Conservation (phyloP, 2,888 invertebrate species). For the Cerastis rubricosa region DNA sequence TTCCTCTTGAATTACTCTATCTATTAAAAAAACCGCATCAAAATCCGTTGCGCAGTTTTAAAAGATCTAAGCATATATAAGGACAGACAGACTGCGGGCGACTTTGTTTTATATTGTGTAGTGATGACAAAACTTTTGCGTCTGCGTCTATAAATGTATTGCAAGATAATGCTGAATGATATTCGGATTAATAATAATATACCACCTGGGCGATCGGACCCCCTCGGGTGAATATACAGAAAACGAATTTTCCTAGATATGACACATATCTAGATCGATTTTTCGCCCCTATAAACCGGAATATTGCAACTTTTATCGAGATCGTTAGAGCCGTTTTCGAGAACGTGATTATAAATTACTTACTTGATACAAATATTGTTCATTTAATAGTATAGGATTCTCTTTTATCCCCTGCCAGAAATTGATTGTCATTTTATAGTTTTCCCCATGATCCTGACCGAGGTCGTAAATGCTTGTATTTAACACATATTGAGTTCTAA, state of each 20-base stretch:
- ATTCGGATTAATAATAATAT: neutral
- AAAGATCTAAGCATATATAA: too few species aligned
- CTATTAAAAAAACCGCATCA: too few species aligned
- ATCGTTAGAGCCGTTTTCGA: neutral
- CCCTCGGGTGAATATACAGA: neutral
- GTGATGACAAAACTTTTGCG: too few species aligned
- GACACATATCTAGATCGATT: neutral
- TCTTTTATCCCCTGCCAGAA: constrained; percentile 1
- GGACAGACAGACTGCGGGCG: too few species aligned
- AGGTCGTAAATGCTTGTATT: constrained; percentile 24
- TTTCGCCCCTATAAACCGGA: neutral
- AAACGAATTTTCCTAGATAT: neutral
- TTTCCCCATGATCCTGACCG: constrained; percentile 15
- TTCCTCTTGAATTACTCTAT: too few species aligned
- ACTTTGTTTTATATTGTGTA: too few species aligned
- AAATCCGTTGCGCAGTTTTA: too few species aligned
- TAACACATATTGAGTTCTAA: constrained; percentile 21
- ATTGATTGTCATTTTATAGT: constrained; percentile 36
- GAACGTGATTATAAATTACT: neutral
- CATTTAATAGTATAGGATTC: neutral
- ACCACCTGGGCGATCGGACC: neutral
- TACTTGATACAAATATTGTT: neutral
- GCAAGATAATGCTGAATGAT: neutral
- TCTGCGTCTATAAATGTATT: neutral
- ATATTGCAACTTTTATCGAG: neutral